A percentile compares a stretch with the other conserved stretches of the same genome.
These are phyloP conservation scores for Gobius niger DNA, from an alignment of 2,113 vertebrate species.

Conservation along the genomic window DNA sequence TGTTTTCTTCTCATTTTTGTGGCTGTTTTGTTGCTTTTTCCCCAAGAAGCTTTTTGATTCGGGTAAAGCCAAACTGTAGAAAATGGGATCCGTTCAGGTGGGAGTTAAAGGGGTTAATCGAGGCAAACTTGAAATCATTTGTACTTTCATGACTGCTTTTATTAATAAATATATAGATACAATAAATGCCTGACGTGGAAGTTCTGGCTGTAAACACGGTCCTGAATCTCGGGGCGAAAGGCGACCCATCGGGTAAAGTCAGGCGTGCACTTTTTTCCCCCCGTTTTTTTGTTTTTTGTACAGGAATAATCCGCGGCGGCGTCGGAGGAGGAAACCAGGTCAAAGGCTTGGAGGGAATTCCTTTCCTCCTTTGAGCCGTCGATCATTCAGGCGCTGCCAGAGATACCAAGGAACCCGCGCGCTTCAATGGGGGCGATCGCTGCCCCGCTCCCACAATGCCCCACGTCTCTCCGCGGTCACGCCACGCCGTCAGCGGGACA, in stretches of 20 bases:
- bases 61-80: too few relatives aligned
- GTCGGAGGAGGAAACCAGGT: conserved; percentile 60
- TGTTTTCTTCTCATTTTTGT: too few relatives aligned
- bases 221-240: neutral
- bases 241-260: neutral
- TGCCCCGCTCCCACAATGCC: conserved; percentile 64
- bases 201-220: neutral
- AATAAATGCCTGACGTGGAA: too few relatives aligned
- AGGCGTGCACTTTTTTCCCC: conserved; percentile 32
- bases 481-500: conserved; percentile 57
- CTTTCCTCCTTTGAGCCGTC: conserved; percentile 67
- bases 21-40: too few relatives aligned
- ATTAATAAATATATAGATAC: too few relatives aligned
- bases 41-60: too few relatives aligned
- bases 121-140: too few relatives aligned
- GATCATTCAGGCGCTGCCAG: conserved; percentile 67
- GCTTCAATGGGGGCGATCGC: conserved; percentile 58
- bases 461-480: conserved; percentile 70
- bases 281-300: too few relatives aligned
- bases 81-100: too few relatives aligned
- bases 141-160: too few relatives aligned
- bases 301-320: conserved; percentile 30
- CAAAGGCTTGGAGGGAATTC: conserved; percentile 75
- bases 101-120: too few relatives aligned
- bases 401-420: conserved; percentile 65